Evolutionary conservation across 2,113 vertebrate genomes (phyloP), one percentile per base, ranked within the genome.

Genomic region (Xiphorhynchus elegans): DNA sequence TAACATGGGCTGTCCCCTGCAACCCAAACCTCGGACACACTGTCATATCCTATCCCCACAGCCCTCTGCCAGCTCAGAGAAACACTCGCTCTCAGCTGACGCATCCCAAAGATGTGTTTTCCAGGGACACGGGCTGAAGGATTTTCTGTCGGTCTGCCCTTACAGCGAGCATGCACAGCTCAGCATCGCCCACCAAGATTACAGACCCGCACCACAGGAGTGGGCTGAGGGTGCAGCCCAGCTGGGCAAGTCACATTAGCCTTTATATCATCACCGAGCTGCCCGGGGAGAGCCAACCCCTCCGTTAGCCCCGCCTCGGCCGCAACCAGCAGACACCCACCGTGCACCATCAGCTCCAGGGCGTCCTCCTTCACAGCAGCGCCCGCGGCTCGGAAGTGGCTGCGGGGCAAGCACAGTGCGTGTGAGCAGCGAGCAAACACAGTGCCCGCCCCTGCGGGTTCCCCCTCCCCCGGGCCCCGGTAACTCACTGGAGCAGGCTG

Each of bases 401-500:
- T 99, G 87, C 17, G 59, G 84, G 46, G 53, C 28, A 86, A 96
- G 35, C 47, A 63, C 23, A 52, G 33, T 0, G 11, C 7, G 4
- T 86, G 12, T 93, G 23, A 3, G 25, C 19, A 14, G 39, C 24
- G 3, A 46, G 9, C 7, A 20, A n/a, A 7, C 11, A 3, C 11
- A 3, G 28, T 33, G 4, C 10, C 40, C 1, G 7, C 6, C 35
- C 10, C 47, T 23, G 19, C 9, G 1, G 17, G 37, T 37, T 9
- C 37, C 2, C 4, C 59, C 58, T 23, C 23, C 50, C 19, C 53
- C 3, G 24, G 33, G 7, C 33, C 20, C 33, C 67, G 4, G 25
- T 85, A 99, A 99, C 99, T 99, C 96, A 99, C 99, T 98, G 98
- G 21, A 99, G 94, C 52, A 99, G 97, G 72, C 99, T 99, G 97